Conservation (phyloP, 2,888 invertebrate genomes). For the Blastobasis adustella region DNA sequence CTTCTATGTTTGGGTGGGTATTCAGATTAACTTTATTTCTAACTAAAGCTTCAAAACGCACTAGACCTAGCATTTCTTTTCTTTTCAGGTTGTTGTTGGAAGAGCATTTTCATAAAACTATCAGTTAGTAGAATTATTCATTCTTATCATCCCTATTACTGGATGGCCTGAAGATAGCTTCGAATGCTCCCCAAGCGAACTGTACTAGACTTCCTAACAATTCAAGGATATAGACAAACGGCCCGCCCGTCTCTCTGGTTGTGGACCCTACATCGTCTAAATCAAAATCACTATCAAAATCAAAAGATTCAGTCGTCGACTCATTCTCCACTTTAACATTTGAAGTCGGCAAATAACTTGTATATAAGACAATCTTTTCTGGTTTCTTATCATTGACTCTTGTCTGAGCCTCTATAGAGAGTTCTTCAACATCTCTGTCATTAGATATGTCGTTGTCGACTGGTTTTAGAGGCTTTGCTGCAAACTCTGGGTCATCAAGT, state of each 20-base stretch:
- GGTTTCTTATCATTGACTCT: conserved; percentile 45
- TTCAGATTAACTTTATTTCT: too few relatives aligned
- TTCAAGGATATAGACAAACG: conserved; percentile 44
- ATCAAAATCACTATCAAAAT: conserved; percentile 24
- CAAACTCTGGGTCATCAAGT: conserved; percentile 30
- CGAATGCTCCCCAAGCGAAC: conserved; percentile 45
- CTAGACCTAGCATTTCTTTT: too few relatives aligned
- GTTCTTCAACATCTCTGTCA: conserved; percentile 50
- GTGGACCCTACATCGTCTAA: conserved; percentile 27
- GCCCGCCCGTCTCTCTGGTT: conserved; percentile 36
- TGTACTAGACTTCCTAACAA: conserved; percentile 47
- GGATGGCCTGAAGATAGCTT: conserved; percentile 32
- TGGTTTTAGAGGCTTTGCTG: conserved; percentile 27
- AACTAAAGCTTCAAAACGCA: too few relatives aligned
- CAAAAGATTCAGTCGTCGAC: conserved; percentile 20
- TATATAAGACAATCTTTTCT: conserved; percentile 50
- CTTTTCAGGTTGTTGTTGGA: too few relatives aligned
- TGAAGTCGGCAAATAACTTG: conserved; percentile 38
- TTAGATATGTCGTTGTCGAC: conserved; percentile 38
- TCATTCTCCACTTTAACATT: conserved; percentile 21
- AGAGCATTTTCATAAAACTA: too few relatives aligned
- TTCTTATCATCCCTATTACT: too few relatives aligned
- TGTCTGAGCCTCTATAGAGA: conserved; percentile 38
- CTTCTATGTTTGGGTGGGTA: too few relatives aligned
- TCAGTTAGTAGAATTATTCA: too few relatives aligned